These are phyloP conservation scores for Xylota sylvarum DNA, from an alignment of 2,888 invertebrate genomes.

Conservation along the genomic window DNA sequence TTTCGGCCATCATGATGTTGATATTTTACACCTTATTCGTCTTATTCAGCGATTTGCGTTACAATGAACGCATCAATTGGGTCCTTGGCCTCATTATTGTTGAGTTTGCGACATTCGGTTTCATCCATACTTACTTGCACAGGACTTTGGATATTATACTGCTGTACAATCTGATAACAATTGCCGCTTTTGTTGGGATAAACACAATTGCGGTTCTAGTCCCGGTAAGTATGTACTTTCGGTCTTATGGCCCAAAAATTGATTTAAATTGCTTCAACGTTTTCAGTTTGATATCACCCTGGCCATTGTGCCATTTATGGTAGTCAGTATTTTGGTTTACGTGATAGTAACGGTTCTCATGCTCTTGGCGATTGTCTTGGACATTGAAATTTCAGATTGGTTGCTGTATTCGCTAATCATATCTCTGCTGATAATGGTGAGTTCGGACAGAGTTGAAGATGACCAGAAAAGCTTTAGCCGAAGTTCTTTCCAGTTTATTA, in stretches of 20 bases:
- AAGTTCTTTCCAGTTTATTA: slow-evolving; percentile 23
- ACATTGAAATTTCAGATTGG: neutral
- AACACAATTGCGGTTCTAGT: neutral
- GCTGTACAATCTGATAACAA: neutral
- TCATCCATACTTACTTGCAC: neutral
- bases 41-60: neutral
- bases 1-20: neutral
- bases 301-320: neutral
- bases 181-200: neutral
- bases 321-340: neutral
- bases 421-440: neutral
- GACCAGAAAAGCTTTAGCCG: neutral
- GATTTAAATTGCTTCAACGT: neutral
- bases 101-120: neutral
- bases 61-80: neutral
- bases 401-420: neutral
- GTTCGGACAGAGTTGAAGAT: neutral
- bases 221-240: neutral
- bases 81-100: neutral
- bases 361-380: neutral
- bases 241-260: neutral
- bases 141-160: neutral
- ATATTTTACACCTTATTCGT: neutral
- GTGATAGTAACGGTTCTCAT: neutral
- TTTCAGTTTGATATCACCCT: slow-evolving; percentile 9